Base-by-base conservation (phyloP, 1,140 invertebrate genomes). In the Thaumetopoea pityocampa region DNA sequence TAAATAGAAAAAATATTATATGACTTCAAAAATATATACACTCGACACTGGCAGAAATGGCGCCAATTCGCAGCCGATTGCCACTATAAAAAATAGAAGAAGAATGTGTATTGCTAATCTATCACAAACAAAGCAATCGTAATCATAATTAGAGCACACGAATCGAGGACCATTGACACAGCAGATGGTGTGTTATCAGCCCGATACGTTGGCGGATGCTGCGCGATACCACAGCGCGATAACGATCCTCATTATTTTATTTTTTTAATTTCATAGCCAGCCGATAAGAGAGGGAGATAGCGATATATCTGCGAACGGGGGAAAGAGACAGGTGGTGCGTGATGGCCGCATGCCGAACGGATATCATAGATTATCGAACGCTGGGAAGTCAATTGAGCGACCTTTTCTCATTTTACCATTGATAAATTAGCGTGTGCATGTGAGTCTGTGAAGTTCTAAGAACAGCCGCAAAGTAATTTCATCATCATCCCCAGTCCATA, bases 181-280 rank as follows among this genome's bases (percentile, higher is more conserved):
- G 44, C 61, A 62, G 67, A 65, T 67, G 57, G 46, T 35, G 17
- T 27, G 29, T 56, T 67, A 70, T 70, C 64, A 49, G 18, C n/a
- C 28, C 38, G 65, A 71, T 71, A 66, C 40, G 47, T 38, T 53
- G 47, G 51, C 67, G 67, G 67, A 68, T 68, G 65, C 67, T 68
- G 65, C 9, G 12, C 51, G 67, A 68, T 68, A 68, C 18, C 45
- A 26, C 20, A 19, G 5, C 22, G 9, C n/a, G 50, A 56, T 63
- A 59, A 45, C 42, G 46, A 67, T 53, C 64, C 46, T 63, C 54
- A 61, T 68, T 62, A 66, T 54, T 66, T 60, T 60, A 54, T 48
- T 52, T 66, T 59, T 66, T 64, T 52, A 62, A 58, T 29, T 63
- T 68, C 52, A 46, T 53, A 64, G 58, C 51, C 56, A 54, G 42